A percentile compares a stretch with the other conserved stretches of the same genome.
Conservation (phyloP, 2,888 invertebrate species). For the Automeris io region DNA sequence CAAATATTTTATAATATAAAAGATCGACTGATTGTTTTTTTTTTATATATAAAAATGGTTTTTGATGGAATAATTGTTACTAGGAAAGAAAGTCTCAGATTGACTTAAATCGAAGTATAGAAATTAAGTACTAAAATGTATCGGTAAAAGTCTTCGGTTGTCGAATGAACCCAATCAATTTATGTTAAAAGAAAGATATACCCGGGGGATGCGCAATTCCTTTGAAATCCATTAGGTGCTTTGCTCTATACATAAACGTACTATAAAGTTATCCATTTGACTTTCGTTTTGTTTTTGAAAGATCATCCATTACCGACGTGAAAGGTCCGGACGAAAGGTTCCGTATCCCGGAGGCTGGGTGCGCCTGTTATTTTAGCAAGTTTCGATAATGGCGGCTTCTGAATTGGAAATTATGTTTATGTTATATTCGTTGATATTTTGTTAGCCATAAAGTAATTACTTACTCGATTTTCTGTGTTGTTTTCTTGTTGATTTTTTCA, state of each 20-base stretch:
- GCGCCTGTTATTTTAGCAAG: conserved; percentile 6
- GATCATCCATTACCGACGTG: conserved; percentile 51
- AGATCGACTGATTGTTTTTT: no score
- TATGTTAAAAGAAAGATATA: conserved; percentile 37
- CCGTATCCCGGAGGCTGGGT: conserved; percentile 6
- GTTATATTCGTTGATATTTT: no score
- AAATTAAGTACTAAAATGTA: no score
- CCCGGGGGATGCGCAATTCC: conserved; percentile 32
- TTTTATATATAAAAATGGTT: no score
- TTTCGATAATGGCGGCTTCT: conserved; percentile 3
- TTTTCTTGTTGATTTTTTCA: no score
- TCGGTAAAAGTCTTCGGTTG: conserved; percentile 19
- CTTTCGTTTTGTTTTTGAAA: conserved; percentile 46
- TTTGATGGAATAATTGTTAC: no score
- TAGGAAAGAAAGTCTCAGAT: no score
- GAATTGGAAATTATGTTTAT: conserved; percentile 4
- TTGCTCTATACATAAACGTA: conserved; percentile 35
- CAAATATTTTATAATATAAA: no score
- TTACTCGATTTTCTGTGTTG: no score
- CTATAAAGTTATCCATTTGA: conserved; percentile 43
- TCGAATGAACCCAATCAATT: conserved; percentile 36
- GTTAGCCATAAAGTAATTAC: no score
- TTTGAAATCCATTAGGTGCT: conserved; percentile 50
- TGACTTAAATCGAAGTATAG: no score
- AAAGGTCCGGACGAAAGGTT: conserved; percentile 34